Percentiles rank a stretch among this genome's conserved stretches.
Conservation (phyloP, 2,797 vertebrate species). For the Cossypha polioptera region DNA sequence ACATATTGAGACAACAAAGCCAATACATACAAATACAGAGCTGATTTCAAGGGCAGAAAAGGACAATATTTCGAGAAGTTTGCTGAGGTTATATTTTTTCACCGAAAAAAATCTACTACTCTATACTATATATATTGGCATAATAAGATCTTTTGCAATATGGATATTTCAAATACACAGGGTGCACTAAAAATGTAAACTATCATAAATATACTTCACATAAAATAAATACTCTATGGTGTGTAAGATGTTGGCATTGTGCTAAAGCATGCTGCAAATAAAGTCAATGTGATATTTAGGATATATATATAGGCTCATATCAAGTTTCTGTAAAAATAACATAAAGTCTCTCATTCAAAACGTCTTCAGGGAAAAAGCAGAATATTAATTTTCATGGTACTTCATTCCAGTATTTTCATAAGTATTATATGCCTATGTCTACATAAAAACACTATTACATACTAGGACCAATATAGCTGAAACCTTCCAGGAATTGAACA, state of each 20-base stretch:
- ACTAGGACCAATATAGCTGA: constrained; percentile 48
- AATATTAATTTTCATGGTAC: constrained; percentile 75
- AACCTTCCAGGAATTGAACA: constrained; percentile 41
- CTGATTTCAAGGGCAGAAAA: background rate
- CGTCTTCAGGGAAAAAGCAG: constrained; percentile 66
- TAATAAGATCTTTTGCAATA: constrained; percentile 32
- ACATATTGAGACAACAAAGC: background rate
- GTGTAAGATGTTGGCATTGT: constrained; percentile 57
- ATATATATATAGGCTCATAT: constrained; percentile 67
- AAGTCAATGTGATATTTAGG: constrained; percentile 64
- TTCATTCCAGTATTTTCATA: constrained; percentile 64
- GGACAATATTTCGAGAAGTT: background rate
- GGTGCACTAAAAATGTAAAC: constrained; percentile 49
- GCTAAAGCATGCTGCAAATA: constrained; percentile 71
- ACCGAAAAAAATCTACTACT: constrained; percentile 16
- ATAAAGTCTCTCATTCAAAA: constrained; percentile 61
- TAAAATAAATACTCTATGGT: constrained; percentile 68
- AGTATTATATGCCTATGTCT: constrained; percentile 61
- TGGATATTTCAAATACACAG: constrained; percentile 60
- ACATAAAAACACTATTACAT: constrained; percentile 54
- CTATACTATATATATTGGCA: background rate
- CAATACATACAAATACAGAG: background rate
- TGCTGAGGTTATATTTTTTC: background rate
- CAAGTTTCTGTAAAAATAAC: constrained; percentile 72
- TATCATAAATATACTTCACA: constrained; percentile 46